Conservation (phyloP, 2,888 invertebrate genomes). For the Eristalis intricaria region DNA sequence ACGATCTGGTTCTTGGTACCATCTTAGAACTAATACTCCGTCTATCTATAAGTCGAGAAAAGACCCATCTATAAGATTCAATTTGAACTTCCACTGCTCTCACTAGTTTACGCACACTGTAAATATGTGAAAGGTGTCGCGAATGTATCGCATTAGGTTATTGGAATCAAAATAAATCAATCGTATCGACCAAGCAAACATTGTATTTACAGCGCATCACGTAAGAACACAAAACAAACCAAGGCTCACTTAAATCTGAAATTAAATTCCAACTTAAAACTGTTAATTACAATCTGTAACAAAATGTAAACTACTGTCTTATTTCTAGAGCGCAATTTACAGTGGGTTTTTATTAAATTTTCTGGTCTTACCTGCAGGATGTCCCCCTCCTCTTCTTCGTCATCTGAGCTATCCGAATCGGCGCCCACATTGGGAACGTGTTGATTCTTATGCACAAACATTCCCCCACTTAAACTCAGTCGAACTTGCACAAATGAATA, state of each 20-base stretch:
- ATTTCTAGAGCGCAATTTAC: neutral
- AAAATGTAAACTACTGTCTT: neutral
- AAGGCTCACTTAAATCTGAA: constrained; percentile 2
- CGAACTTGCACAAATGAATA: constrained; percentile 66
- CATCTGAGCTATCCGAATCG: constrained; percentile 84
- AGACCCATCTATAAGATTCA: too few species aligned
- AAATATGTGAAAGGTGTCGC: too few species aligned
- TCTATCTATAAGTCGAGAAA: too few species aligned
- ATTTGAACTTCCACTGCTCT: too few species aligned
- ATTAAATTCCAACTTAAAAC: neutral
- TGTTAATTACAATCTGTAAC: neutral
- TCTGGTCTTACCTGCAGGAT: constrained; percentile 78
- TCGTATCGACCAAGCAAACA: neutral
- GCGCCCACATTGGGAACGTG: constrained; percentile 80
- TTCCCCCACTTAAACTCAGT: constrained; percentile 73
- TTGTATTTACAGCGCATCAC: neutral
- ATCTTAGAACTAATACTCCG: too few species aligned
- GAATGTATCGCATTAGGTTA: neutral
- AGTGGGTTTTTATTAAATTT: neutral
- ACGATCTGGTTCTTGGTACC: too few species aligned
- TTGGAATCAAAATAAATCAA: neutral
- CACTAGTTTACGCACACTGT: too few species aligned
- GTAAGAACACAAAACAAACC: neutral
- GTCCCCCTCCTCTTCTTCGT: constrained; percentile 83
- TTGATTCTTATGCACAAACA: constrained; percentile 84